These are phyloP conservation scores for Mactromeris polynyma DNA, from an alignment of 2,888 invertebrate species.

Conservation along the genomic window DNA sequence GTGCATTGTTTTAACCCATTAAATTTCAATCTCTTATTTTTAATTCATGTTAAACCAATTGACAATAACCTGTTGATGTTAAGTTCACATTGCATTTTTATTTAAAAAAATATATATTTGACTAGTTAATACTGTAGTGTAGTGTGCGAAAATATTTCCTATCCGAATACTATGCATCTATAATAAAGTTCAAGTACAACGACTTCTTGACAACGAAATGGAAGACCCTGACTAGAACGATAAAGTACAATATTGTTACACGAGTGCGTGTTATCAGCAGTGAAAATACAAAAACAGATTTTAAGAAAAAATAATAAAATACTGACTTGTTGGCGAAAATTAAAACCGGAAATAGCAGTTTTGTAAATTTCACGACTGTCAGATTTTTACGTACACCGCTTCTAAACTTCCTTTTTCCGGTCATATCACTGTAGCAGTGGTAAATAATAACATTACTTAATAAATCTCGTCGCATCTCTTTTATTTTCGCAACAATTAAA, in stretches of 20 bases:
- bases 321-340: conserved; percentile 34
- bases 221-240: too few species aligned
- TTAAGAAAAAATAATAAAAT: background rate
- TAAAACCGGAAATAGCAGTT: background rate
- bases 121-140: too few species aligned
- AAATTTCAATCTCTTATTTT: too few species aligned
- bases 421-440: conserved; percentile 33
- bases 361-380: background rate
- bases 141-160: background rate
- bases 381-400: conserved; percentile 10
- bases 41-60: too few species aligned
- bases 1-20: too few species aligned
- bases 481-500: too few species aligned
- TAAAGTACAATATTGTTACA: too few species aligned
- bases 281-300: background rate
- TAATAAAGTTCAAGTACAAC: background rate
- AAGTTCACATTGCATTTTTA: too few species aligned
- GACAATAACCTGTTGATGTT: too few species aligned
- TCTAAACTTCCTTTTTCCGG: conserved; percentile 36
- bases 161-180: conserved; percentile 1
- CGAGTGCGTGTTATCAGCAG: background rate
- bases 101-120: too few species aligned
- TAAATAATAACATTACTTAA: background rate
- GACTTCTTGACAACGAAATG: background rate
- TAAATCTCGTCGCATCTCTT: background rate